phyloP scores from a whole-genome alignment of 2,797 vertebrate species.

The Ctenochaetus hawaiiensis region DNA sequence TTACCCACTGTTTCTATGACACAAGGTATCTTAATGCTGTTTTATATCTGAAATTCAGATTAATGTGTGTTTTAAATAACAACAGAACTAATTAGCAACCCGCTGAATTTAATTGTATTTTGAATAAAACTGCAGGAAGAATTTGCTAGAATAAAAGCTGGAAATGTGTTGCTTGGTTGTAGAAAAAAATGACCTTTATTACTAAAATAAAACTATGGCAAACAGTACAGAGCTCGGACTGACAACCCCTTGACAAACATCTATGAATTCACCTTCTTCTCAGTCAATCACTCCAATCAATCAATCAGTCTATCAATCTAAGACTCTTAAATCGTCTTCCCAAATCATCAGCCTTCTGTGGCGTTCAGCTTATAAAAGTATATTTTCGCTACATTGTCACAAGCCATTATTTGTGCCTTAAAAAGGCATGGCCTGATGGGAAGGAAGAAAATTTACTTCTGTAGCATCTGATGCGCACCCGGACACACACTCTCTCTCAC shows the following conservation, averaged over 20 bases:
- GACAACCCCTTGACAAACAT: too few relatives aligned
- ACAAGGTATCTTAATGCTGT: too few relatives aligned
- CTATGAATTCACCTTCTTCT: too few relatives aligned
- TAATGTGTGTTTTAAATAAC: not conserved
- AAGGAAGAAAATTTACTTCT: slow-evolving; percentile 55
- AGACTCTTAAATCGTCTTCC: not conserved
- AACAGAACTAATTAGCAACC: not conserved
- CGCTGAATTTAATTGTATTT: not conserved
- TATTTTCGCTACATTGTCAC: slow-evolving; percentile 10
- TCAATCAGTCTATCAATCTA: too few relatives aligned
- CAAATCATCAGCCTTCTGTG: not conserved
- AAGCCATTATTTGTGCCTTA: slow-evolving; percentile 40
- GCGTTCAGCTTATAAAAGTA: not conserved
- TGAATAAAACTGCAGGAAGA: not conserved
- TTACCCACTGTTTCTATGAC: too few relatives aligned
- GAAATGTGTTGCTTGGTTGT: not conserved
- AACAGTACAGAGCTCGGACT: too few relatives aligned
- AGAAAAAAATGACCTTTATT: not conserved
- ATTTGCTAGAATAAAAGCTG: too few relatives aligned
- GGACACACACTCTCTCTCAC: slow-evolving; percentile 15
- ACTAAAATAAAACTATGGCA: too few relatives aligned
- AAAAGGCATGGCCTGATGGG: slow-evolving; percentile 51
- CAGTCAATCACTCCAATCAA: too few relatives aligned
- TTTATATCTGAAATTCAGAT: not conserved
- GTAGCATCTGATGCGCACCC: slow-evolving; percentile 53